phyloP scores from a whole-genome alignment of 2,797 vertebrate species.

The Masticophis lateralis region DNA sequence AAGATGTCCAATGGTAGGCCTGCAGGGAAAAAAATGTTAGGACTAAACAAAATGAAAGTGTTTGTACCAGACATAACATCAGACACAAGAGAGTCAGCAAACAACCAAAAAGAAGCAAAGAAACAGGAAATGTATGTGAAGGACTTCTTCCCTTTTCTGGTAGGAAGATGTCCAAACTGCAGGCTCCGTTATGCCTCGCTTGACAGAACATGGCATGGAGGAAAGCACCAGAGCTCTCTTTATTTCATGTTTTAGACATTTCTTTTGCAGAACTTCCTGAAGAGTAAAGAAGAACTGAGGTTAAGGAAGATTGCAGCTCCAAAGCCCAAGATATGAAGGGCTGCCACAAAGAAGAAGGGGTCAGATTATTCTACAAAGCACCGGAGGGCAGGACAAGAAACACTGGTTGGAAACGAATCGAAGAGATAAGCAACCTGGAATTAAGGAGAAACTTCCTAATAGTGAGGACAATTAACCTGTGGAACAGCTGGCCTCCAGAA shows the following conservation, averaged over 20 bases:
- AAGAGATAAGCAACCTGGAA: no score
- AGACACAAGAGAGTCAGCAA: slow-evolving; percentile 32
- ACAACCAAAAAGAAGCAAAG: slow-evolving; percentile 10
- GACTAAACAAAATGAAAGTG: neutral
- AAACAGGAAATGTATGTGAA: slow-evolving; percentile 41
- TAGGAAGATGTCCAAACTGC: slow-evolving; percentile 4
- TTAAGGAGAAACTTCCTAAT: no score
- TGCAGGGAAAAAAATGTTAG: neutral
- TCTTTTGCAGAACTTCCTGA: neutral
- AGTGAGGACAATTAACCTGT: no score
- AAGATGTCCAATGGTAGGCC: neutral
- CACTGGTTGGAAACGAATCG: no score
- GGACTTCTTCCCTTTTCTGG: slow-evolving; percentile 20
- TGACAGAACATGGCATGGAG: neutral
- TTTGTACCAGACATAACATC: slow-evolving; percentile 19
- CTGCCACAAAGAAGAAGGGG: no score
- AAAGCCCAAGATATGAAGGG: neutral
- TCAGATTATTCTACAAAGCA: no score
- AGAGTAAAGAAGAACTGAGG: neutral
- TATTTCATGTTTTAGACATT: neutral
- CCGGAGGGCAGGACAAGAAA: no score
- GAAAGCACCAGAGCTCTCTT: neutral
- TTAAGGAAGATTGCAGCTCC: neutral
- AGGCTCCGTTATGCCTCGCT: neutral
- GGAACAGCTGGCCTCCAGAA: no score